A percentile compares a stretch with the other conserved stretches of the same genome.
phyloP scores from a whole-genome alignment of 1,140 invertebrate species.

The Neodiprion lecontei region DNA sequence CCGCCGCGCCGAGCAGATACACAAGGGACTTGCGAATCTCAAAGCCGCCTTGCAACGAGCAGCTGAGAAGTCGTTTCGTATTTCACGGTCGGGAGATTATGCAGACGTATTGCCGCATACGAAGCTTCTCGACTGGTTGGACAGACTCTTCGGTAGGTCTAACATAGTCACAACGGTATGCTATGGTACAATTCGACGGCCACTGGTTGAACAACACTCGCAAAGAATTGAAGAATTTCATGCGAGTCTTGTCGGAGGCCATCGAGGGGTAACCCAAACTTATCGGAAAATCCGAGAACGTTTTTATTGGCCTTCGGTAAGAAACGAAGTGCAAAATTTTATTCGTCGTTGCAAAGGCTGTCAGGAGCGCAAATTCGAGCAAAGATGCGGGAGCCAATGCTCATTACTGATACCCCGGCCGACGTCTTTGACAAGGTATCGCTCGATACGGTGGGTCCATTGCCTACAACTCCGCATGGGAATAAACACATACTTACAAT shows the following conservation, averaged over 20 bases:
- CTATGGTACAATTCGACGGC: background rate
- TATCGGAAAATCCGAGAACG: constrained; percentile 10
- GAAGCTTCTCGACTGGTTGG: background rate
- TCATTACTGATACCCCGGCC: background rate
- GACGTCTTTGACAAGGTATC: no score
- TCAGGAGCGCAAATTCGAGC: constrained; percentile 29
- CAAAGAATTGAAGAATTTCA: background rate
- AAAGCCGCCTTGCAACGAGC: background rate
- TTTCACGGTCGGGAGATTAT: background rate
- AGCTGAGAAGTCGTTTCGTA: background rate
- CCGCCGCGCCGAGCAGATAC: background rate
- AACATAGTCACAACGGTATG: background rate
- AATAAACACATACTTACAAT: constrained; percentile 38
- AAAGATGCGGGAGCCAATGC: constrained; percentile 33
- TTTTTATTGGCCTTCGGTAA: no score
- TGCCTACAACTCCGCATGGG: constrained; percentile 25
- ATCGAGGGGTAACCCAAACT: constrained; percentile 27
- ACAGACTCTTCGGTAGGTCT: background rate
- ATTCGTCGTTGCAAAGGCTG: constrained; percentile 35
- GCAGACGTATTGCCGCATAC: background rate
- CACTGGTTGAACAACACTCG: background rate
- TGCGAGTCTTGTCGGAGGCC: background rate
- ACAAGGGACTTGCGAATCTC: background rate
- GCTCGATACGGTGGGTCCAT: no score
- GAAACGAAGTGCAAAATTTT: constrained; percentile 27